Evolutionary conservation across 2,888 invertebrate genomes (phyloP).

Genomic region (Plebejus melissa): DNA sequence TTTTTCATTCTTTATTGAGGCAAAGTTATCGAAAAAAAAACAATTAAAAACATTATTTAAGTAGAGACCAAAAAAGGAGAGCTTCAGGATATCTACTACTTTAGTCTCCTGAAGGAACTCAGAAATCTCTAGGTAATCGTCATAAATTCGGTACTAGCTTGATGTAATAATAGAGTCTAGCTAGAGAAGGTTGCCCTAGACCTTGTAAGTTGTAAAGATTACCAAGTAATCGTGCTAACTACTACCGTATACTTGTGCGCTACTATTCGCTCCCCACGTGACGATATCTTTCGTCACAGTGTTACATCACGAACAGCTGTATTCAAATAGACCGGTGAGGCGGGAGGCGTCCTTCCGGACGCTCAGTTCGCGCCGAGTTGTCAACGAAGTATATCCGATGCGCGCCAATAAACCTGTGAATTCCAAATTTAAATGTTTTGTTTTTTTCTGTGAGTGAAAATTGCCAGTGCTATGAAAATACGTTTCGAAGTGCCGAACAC

Average conservation of each 20-base stretch:
- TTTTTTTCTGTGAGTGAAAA: constrained; percentile 35
- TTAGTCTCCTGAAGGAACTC: too few relatives aligned
- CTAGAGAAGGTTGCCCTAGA: constrained; percentile 2
- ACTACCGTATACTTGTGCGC: not conserved
- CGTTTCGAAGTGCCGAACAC: constrained; percentile 74
- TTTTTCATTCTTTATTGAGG: too few relatives aligned
- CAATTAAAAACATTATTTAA: too few relatives aligned
- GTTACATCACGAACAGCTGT: constrained; percentile 52
- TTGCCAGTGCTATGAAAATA: constrained; percentile 68
- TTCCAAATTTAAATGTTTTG: constrained; percentile 38
- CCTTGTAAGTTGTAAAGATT: constrained; percentile 5
- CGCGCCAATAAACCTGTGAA: constrained; percentile 54
- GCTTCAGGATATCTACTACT: too few relatives aligned
- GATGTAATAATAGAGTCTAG: too few relatives aligned
- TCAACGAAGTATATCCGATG: constrained; percentile 61
- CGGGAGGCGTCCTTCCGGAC: constrained; percentile 71
- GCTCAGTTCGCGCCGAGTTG: constrained; percentile 57
- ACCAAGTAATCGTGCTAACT: not conserved
- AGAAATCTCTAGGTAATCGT: too few relatives aligned
- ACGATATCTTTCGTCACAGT: constrained; percentile 64
- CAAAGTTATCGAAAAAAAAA: too few relatives aligned
- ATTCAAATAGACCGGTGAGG: constrained; percentile 69
- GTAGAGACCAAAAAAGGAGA: too few relatives aligned
- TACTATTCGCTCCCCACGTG: constrained; percentile 36
- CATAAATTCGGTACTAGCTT: too few relatives aligned